These are phyloP conservation scores for Ahaetulla prasina DNA, from an alignment of 2,113 vertebrate genomes.

Conservation along the genomic window DNA sequence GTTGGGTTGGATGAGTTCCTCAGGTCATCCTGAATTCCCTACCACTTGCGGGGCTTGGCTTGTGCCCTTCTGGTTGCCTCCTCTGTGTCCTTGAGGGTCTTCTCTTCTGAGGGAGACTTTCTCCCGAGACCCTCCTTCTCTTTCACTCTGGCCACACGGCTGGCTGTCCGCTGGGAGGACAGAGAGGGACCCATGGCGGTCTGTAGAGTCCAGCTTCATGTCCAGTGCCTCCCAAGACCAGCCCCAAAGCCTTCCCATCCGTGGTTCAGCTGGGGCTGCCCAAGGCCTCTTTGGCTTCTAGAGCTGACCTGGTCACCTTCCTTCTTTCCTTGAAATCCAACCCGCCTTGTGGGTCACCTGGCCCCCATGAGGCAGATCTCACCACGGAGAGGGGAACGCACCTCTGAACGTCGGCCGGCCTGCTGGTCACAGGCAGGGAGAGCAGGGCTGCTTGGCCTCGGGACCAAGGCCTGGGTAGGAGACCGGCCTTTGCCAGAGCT, in stretches of 20 bases:
- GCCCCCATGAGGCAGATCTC: neutral
- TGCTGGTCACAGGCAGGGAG: neutral
- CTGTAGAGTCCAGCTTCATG: neutral
- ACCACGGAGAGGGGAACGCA: neutral
- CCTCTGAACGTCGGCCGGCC: neutral
- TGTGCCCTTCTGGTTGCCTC: neutral
- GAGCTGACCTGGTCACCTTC: neutral
- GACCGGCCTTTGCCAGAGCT: neutral
- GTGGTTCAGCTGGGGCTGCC: neutral
- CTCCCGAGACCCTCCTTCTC: neutral
- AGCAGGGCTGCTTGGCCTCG: accelerated
- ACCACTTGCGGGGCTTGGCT: neutral
- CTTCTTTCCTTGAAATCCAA: neutral
- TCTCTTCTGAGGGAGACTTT: neutral
- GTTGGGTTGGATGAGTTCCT: neutral
- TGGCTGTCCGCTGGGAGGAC: neutral
- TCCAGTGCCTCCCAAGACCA: too few species aligned
- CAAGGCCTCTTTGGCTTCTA: neutral
- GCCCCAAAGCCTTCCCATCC: neutral
- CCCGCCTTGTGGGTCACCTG: neutral
- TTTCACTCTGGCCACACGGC: neutral
- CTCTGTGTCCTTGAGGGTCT: neutral
- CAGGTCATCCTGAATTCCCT: accelerated
- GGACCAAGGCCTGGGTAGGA: neutral
- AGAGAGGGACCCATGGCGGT: neutral